These are phyloP conservation scores for Hystrix brachyura DNA, from an alignment of 2,113 vertebrate species.

Conservation along the genomic window DNA sequence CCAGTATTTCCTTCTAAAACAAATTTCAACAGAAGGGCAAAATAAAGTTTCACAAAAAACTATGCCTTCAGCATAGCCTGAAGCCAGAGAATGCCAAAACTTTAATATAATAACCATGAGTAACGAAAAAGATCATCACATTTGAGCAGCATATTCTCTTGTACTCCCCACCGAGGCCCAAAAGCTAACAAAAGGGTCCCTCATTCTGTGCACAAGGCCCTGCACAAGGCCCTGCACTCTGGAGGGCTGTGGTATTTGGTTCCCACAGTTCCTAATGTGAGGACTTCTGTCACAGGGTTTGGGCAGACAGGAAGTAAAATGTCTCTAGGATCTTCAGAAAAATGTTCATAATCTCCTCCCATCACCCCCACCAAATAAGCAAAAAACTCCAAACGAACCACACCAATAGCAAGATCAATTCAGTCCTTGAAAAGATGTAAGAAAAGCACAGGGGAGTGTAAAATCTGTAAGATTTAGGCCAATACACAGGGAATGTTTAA, in stretches of 20 bases:
- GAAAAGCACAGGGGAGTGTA: background rate
- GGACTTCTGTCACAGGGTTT: background rate
- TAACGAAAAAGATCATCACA: background rate
- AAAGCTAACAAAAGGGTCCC: background rate
- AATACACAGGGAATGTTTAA: background rate
- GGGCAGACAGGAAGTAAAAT: background rate
- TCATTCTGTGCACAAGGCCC: rapidly evolving
- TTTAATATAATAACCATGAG: background rate
- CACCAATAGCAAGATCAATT: conserved; percentile 15
- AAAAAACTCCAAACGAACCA: too few relatives aligned
- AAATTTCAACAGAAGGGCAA: conserved; percentile 47
- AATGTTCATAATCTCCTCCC: background rate
- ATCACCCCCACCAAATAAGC: background rate
- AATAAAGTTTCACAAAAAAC: background rate
- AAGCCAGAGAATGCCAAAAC: background rate
- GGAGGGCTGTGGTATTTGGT: background rate
- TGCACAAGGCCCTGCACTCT: background rate
- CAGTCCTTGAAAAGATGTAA: background rate
- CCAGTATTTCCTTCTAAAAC: background rate
- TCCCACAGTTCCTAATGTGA: background rate
- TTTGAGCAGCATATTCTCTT: background rate
- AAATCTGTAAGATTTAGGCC: conserved; percentile 3
- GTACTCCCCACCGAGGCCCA: background rate
- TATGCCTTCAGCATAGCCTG: background rate
- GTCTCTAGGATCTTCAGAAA: background rate